Evolutionary conservation across 1,140 invertebrate species (phyloP), one percentile per base, ranked within the genome.

Genomic region (Bactericera cockerelli): DNA sequence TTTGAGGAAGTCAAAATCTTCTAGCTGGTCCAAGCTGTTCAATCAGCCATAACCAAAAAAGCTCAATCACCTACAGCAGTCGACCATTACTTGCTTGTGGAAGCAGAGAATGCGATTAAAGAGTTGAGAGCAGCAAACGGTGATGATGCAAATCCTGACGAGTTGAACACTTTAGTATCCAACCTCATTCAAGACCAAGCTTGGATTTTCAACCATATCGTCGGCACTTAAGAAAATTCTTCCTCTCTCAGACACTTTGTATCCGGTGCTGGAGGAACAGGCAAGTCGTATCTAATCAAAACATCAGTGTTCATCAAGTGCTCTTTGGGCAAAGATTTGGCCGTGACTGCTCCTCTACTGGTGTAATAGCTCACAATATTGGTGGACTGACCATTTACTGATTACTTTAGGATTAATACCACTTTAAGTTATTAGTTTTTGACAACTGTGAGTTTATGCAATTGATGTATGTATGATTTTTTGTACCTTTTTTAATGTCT

Each of bases 161-260:
- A 65, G 61, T 13, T 68, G 14, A 26, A 57, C 10, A 21, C 65
- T 21, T 64, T 67, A 60, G 64, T 67, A 24, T 1, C 22, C 14
- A 31, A 64, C 60, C 57, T 68, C 31, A 68, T 68, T 62, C 8
- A 2, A 2, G 67, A 69, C 62, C 66, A 68, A 59, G 62, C 57
- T 59, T 39, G 64, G 49, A 58, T 69, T 3, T 66, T 65, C 65
- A 56, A 66, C 59, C 56, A 66, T 58, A 56, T 58, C 60, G 61
- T 66, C 10, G 65, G 26, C 8, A 13, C 19, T 55, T n/a, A 55
- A 22, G n/a, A 16, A 6, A 13, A 55, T 19, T 10, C 21, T 28
- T 28, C 26, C 28, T 62, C 36, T 21, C 57, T 49, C n/a, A n/a
- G n/a, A n/a, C 58, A 36, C 22, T 62, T 59, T 62, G 61, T 62